Percentiles rank a stretch among this genome's conserved stretches.
Evolutionary conservation across 2,888 invertebrate genomes (phyloP).

Genomic region (Nasonovia ribisnigri): DNA sequence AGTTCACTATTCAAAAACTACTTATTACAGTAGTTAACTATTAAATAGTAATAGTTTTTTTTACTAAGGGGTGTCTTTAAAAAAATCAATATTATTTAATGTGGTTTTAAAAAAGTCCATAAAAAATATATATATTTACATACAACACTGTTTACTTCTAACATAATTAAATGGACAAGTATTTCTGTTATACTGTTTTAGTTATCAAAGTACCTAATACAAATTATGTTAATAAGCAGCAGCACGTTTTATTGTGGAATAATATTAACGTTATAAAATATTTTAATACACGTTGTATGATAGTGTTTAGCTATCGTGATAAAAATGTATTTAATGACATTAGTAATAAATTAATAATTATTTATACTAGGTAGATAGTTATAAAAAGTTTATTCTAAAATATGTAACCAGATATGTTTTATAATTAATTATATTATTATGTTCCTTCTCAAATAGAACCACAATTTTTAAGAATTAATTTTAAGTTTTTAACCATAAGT

Average conservation of each 20-base stretch:
- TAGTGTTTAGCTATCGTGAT: background rate
- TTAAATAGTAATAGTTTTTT: too few species aligned
- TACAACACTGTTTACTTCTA: background rate
- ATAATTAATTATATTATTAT: background rate
- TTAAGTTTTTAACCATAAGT: background rate
- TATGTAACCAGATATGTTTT: background rate
- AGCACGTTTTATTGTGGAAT: background rate
- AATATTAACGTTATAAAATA: background rate
- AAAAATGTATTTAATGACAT: background rate
- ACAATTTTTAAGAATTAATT: background rate
- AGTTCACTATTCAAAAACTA: too few species aligned
- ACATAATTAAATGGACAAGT: background rate
- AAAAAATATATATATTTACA: background rate
- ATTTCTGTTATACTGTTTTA: background rate
- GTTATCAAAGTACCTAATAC: background rate
- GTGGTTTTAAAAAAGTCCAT: background rate
- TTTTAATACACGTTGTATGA: background rate
- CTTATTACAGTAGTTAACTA: too few species aligned
- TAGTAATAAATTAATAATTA: background rate
- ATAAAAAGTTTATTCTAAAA: background rate
- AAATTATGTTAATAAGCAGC: background rate
- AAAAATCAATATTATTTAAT: constrained; percentile 7
- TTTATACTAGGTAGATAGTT: too few species aligned
- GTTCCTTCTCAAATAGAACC: background rate
- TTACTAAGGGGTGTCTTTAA: background rate